phyloP scores from a whole-genome alignment of 2,797 vertebrate species.

The Martes flavigula region DNA sequence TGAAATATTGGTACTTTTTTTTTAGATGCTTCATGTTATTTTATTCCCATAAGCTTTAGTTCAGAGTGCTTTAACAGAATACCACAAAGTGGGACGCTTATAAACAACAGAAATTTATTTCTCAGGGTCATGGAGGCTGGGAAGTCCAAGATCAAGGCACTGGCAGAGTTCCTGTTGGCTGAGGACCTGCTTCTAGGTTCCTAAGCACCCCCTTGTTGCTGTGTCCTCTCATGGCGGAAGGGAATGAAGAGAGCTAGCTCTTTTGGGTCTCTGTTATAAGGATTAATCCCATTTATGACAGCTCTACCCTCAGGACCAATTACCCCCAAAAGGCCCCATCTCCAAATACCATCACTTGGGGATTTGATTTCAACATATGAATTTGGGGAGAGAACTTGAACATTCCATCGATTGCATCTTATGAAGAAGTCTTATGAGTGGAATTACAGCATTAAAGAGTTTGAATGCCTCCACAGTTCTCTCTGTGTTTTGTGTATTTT shows the following conservation, averaged over 20 bases:
- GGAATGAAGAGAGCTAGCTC: background rate
- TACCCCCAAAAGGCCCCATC: background rate
- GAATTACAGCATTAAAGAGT: background rate
- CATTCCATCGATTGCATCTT: background rate
- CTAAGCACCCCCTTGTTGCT: background rate
- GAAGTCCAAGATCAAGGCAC: background rate
- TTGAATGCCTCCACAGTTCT: background rate
- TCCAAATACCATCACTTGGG: background rate
- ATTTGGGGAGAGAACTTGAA: background rate
- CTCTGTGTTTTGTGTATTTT: background rate
- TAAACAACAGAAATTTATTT: background rate
- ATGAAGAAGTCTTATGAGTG: background rate
- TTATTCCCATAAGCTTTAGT: background rate
- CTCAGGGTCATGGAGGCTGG: background rate
- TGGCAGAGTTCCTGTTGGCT: background rate
- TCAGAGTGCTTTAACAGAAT: background rate
- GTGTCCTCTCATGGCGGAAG: background rate
- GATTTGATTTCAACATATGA: background rate
- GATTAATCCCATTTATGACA: background rate
- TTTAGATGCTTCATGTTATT: background rate
- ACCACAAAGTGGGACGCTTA: background rate
- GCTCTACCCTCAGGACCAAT: background rate
- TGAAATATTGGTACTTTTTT: background rate
- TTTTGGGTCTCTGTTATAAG: background rate
- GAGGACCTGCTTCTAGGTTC: background rate